Conservation (phyloP, 1,140 invertebrate species). For the Leptoteleia sp. region DNA sequence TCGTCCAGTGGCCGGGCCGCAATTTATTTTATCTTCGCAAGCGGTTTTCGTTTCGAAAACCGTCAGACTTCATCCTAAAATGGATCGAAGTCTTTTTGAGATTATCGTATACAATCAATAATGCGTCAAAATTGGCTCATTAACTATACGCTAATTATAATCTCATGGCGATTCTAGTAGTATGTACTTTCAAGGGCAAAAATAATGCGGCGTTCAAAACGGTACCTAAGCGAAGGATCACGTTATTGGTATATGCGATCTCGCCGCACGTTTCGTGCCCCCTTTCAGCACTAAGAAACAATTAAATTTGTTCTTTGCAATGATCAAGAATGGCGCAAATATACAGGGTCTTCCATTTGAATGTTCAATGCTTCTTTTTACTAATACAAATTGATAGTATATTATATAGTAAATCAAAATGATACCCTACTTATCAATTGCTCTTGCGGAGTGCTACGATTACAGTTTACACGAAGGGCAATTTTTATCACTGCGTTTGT, state of each 20-base stretch:
- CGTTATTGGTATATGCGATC: too few species aligned
- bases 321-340: slow-evolving; percentile 30
- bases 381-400: slow-evolving; percentile 14
- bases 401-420: slow-evolving; percentile 33
- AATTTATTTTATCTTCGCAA: slow-evolving; percentile 55
- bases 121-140: slow-evolving; percentile 60
- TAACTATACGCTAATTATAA: slow-evolving; percentile 43
- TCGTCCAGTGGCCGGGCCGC: slow-evolving; percentile 60
- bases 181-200: slow-evolving; percentile 10
- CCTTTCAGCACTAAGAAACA: slow-evolving; percentile 31
- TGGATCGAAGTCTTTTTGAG: slow-evolving; percentile 57
- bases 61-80: slow-evolving; percentile 64
- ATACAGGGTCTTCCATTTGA: slow-evolving; percentile 54
- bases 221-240: background rate
- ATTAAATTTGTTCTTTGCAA: slow-evolving; percentile 57
- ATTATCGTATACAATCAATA: slow-evolving; percentile 31
- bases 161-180: slow-evolving; percentile 7
- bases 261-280: slow-evolving; percentile 25
- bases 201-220: background rate
- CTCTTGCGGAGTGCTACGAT: slow-evolving; percentile 46
- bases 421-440: slow-evolving; percentile 54
- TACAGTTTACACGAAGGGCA: slow-evolving; percentile 24
- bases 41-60: slow-evolving; percentile 59
- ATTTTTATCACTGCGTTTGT: slow-evolving; percentile 31
- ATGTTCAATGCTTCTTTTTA: slow-evolving; percentile 39